These are phyloP conservation scores for Acinonyx jubatus DNA, from an alignment of 2,113 vertebrate genomes.

Conservation along the genomic window DNA sequence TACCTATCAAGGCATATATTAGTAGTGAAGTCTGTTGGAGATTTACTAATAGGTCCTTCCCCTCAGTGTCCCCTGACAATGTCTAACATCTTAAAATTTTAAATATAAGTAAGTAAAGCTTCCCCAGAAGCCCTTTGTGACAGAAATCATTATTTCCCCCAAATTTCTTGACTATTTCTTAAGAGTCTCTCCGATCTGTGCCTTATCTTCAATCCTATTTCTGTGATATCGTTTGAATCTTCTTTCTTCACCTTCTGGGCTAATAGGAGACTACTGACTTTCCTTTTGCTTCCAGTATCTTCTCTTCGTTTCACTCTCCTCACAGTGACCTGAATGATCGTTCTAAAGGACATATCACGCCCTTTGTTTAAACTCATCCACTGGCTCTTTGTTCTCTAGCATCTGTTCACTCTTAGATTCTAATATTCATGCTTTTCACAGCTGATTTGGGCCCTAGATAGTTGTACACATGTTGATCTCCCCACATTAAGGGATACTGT, in stretches of 20 bases:
- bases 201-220: not conserved
- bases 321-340: too few species aligned
- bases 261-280: not conserved
- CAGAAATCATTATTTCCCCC: not conserved
- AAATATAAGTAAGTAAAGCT: not conserved
- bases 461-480: not conserved
- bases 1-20: not conserved
- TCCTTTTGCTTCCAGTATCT: not conserved
- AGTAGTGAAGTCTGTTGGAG: not conserved
- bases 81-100: not conserved
- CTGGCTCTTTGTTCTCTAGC: not conserved
- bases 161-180: conserved; percentile 23
- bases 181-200: not conserved
- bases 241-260: not conserved
- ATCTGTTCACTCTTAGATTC: not conserved
- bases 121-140: not conserved
- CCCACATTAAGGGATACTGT: not conserved
- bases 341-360: not conserved
- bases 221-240: not conserved
- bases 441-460: not conserved
- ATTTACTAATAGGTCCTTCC: not conserved
- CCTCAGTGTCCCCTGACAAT: not conserved
- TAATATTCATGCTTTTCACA: not conserved
- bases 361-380: not conserved
- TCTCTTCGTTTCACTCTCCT: not conserved